Evolutionary conservation across 2,113 vertebrate genomes (phyloP).

Genomic region (Oreotragus oreotragus): DNA sequence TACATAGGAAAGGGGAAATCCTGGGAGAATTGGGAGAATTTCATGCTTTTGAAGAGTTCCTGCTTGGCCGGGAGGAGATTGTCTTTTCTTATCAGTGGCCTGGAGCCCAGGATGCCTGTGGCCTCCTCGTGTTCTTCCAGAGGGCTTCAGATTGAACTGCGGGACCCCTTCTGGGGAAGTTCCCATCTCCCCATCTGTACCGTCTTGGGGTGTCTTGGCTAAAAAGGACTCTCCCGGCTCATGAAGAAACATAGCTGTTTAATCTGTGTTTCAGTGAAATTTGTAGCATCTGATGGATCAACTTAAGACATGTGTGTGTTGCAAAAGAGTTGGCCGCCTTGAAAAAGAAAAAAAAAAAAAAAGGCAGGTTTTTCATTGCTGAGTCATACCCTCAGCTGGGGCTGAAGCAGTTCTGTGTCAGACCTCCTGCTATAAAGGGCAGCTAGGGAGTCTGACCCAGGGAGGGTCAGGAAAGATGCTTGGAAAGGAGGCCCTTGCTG

Average conservation of each 20-base stretch:
- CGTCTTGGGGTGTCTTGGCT: constrained; percentile 38
- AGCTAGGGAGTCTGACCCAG: not conserved
- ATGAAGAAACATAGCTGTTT: constrained; percentile 33
- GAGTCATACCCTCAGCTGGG: not conserved
- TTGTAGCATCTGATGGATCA: constrained; percentile 39
- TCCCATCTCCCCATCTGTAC: constrained; percentile 49
- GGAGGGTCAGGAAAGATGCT: not conserved
- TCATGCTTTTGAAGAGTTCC: constrained; percentile 23
- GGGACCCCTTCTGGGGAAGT: not conserved
- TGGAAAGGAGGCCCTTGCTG: not conserved
- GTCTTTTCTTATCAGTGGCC: constrained; percentile 48
- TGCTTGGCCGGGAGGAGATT: constrained; percentile 26
- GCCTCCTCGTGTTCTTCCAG: not conserved
- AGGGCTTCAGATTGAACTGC: not conserved
- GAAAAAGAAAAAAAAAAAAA: not conserved
- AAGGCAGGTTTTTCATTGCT: not conserved
- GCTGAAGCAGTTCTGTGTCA: not conserved
- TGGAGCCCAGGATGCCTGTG: constrained; percentile 24
- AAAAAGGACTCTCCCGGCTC: not conserved
- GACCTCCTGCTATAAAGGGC: not conserved
- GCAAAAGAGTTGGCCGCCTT: constrained; percentile 14
- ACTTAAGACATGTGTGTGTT: constrained; percentile 36
- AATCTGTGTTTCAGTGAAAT: constrained; percentile 25
- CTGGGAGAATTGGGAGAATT: not conserved
- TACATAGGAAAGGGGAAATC: not conserved